These are phyloP conservation scores for Agapostemon virescens DNA, from an alignment of 2,888 invertebrate genomes.

Conservation along the genomic window DNA sequence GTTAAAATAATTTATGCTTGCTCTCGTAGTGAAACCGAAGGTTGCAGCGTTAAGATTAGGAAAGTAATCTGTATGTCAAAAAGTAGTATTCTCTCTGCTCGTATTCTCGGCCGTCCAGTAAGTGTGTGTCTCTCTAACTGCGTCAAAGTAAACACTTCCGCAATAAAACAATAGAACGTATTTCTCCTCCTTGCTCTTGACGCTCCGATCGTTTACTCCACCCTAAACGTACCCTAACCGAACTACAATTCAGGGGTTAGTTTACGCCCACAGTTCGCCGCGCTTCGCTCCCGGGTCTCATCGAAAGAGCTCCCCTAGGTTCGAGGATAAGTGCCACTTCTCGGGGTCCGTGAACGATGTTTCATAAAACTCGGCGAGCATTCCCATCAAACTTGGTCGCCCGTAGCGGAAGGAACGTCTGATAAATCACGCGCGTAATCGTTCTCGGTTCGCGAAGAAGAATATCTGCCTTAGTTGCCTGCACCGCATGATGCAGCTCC, in stretches of 20 bases:
- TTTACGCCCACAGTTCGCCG: neutral
- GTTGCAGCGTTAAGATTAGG: no score
- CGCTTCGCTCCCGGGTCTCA: neutral
- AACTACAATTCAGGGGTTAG: neutral
- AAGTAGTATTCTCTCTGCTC: no score
- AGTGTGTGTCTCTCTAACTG: neutral
- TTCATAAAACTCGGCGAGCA: neutral
- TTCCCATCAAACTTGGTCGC: conserved; percentile 6
- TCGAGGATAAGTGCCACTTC: neutral
- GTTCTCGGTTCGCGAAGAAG: neutral
- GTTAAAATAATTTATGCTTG: no score
- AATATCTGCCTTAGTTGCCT: neutral
- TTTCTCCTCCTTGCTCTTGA: neutral
- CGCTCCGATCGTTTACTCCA: neutral
- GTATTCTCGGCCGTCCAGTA: no score
- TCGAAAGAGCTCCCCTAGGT: neutral
- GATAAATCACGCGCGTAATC: neutral
- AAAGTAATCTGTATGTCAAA: no score
- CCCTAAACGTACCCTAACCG: neutral
- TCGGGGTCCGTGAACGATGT: neutral
- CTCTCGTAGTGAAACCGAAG: no score
- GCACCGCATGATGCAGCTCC: neutral
- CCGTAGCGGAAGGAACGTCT: neutral
- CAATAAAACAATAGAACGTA: neutral
- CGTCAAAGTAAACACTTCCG: neutral